Evolutionary conservation across 2,113 vertebrate genomes (phyloP).

Genomic region (Neofelis nebulosa): DNA sequence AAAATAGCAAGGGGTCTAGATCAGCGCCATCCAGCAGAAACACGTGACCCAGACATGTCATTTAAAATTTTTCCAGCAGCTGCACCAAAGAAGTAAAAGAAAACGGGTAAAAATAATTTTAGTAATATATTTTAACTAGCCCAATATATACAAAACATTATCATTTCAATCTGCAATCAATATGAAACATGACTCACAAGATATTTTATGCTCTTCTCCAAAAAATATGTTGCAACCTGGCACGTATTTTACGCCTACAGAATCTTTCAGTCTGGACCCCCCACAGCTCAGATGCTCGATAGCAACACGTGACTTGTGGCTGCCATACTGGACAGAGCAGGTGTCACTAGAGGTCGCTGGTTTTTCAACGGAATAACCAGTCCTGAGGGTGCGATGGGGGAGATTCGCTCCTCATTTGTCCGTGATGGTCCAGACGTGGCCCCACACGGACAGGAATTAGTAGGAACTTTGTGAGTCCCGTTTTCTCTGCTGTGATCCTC

Average conservation of each 20-base stretch:
- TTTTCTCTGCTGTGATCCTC: too few species aligned
- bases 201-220: not conserved
- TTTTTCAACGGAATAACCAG: not conserved
- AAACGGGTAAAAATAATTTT: not conserved
- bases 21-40: not conserved
- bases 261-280: not conserved
- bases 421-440: not conserved
- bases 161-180: not conserved
- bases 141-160: not conserved
- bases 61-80: not conserved
- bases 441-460: not conserved
- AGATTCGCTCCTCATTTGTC: too few species aligned
- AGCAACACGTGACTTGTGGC: not conserved
- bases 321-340: not conserved
- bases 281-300: not conserved
- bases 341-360: not conserved
- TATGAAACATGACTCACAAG: not conserved
- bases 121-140: not conserved
- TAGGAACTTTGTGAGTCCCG: not conserved
- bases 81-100: not conserved
- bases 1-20: not conserved
- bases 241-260: accelerated
- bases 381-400: not conserved
- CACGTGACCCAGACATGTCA: accelerated
- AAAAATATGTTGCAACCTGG: accelerated